phyloP scores from a whole-genome alignment of 1,140 invertebrate species.

The Ceratina calcarata region DNA sequence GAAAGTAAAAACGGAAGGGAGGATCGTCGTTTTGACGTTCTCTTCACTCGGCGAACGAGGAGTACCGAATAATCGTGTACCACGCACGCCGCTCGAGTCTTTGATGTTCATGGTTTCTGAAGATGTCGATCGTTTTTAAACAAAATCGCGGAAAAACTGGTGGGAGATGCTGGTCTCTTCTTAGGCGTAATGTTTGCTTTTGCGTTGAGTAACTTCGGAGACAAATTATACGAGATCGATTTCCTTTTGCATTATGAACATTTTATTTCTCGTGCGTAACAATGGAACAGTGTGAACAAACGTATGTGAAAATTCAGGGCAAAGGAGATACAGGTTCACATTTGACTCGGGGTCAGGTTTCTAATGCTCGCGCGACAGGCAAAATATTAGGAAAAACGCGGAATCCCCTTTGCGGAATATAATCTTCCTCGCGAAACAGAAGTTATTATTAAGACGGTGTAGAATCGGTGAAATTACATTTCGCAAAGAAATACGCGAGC shows the following conservation, averaged over 20 bases:
- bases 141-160: neutral
- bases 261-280: no score
- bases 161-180: no score
- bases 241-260: no score
- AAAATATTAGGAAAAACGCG: neutral
- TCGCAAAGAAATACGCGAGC: slow-evolving; percentile 51
- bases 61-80: slow-evolving; percentile 36
- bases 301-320: no score
- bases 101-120: neutral
- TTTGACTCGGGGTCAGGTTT: no score
- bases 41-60: slow-evolving; percentile 9
- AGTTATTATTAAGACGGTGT: slow-evolving; percentile 52
- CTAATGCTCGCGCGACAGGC: no score
- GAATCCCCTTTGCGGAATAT: slow-evolving; percentile 13
- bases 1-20: neutral
- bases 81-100: neutral
- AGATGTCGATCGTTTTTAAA: neutral
- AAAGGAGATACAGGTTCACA: no score
- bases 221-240: no score
- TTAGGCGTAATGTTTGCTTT: no score
- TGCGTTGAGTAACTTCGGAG: no score
- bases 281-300: no score
- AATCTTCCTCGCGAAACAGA: slow-evolving; percentile 37
- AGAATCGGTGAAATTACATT: slow-evolving; percentile 62
- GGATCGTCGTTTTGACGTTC: slow-evolving; percentile 25